phyloP scores from a whole-genome alignment of 2,113 vertebrate species.

The Callocephalon fimbriatum region DNA sequence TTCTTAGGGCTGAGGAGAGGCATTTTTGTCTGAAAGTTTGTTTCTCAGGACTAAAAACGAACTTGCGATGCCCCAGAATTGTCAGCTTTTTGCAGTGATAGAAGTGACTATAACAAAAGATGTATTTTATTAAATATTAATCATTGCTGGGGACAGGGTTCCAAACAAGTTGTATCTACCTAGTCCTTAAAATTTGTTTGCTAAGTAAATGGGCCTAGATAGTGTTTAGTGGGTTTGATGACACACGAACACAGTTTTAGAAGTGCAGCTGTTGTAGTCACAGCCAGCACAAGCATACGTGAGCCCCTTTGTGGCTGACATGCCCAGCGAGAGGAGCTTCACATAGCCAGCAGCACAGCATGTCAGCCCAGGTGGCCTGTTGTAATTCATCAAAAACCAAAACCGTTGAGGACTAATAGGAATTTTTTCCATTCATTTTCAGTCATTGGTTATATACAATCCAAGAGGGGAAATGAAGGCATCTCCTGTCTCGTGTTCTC shows the following conservation, averaged over 20 bases:
- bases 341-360: neutral
- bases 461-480: neutral
- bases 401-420: neutral
- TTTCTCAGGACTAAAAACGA: neutral
- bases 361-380: neutral
- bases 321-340: neutral
- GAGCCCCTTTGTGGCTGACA: neutral
- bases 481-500: neutral
- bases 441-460: neutral
- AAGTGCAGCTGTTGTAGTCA: neutral
- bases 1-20: neutral
- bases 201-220: neutral
- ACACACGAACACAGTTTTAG: neutral
- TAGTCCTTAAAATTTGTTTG: neutral
- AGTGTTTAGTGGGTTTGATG: neutral
- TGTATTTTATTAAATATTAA: neutral
- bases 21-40: neutral
- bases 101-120: neutral
- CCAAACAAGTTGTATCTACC: neutral
- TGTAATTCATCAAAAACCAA: neutral
- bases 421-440: neutral
- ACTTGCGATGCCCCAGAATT: neutral
- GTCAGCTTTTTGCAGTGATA: neutral
- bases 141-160: neutral
- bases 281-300: rapidly evolving